phyloP scores from a whole-genome alignment of 2,113 vertebrate species.

The Apistogramma diplotaenia region DNA sequence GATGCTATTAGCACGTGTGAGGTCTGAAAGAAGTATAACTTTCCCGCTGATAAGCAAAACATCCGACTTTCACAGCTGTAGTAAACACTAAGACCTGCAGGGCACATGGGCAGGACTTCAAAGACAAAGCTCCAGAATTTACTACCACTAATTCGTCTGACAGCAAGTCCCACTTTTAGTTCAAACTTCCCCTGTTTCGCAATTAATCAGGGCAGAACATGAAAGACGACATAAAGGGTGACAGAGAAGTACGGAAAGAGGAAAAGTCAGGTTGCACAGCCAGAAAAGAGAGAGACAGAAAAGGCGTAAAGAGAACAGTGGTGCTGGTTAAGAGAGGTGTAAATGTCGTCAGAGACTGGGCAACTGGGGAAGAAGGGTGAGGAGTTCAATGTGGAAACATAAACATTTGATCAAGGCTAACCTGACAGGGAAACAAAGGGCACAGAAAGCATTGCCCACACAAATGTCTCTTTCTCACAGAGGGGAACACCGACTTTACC shows the following conservation, averaged over 20 bases:
- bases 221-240: slow-evolving; percentile 47
- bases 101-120: neutral
- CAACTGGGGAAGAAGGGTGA: slow-evolving; percentile 64
- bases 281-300: neutral
- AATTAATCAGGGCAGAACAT: slow-evolving; percentile 66
- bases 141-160: slow-evolving; percentile 21
- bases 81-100: neutral
- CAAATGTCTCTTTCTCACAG: slow-evolving; percentile 55
- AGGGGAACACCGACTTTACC: neutral
- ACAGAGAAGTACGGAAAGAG: slow-evolving; percentile 55
- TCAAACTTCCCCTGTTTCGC: neutral
- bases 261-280: slow-evolving; percentile 38
- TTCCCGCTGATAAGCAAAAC: neutral
- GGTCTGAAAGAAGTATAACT: neutral
- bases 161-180: slow-evolving; percentile 38
- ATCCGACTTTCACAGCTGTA: neutral
- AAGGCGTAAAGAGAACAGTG: neutral
- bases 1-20: neutral
- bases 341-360: slow-evolving; percentile 64
- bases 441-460: slow-evolving; percentile 28
- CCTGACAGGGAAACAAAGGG: slow-evolving; percentile 78
- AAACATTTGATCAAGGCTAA: slow-evolving; percentile 77
- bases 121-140: slow-evolving; percentile 14
- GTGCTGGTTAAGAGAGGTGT: neutral
- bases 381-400: slow-evolving; percentile 73